Base-by-base conservation (phyloP, 1,140 invertebrate genomes). In the Drosophila erecta region DNA sequence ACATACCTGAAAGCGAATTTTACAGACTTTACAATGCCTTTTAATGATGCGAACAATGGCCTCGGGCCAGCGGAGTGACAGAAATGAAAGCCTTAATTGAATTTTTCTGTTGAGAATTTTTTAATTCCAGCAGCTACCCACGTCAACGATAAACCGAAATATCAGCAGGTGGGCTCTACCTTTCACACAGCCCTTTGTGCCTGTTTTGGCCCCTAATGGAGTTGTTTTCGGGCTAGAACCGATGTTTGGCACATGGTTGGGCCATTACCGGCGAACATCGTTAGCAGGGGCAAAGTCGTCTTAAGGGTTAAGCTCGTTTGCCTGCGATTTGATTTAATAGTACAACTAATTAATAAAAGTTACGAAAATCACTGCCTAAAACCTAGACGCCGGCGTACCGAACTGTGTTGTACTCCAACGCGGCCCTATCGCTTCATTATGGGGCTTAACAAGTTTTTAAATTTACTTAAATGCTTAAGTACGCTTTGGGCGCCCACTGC, bases 381-480 rank as follows among this genome's bases (percentile, higher is more conserved):
- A 67, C 65, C 65, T 54, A 71, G 59, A 64, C 47, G 15, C 24
- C 3, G 4, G 12, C 54, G 24, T 51, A 33, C 24, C 35, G 17
- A 27, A 49, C 20, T 38, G 54, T 38, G 47, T 35, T 46, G 50
- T 58, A 38, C 40, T 58, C 59, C 50, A 27, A 38, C 37, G 64
- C 49, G 44, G 54, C 62, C 44, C 41, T 22, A 85, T 86, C 77
- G 77, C 77, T 86, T 78, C 81, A 87, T 87, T 81, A 87, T 64
- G 38, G 51, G 59, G 76, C 83, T 87, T 87, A 81, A 79, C 60
- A 87, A 87, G 79, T 87, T 87, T 87, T 87, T 65, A 79, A 87
- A 87, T 87, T 87, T 81, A 73, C 83, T 87, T 87, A 87, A 87
- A 76, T 65, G 75, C 83, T 81, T 87, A 81, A 87, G 62, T 60